Percentiles rank a stretch among this genome's conserved stretches.
Evolutionary conservation across 2,797 vertebrate species (phyloP).

Genomic region (Parotocinclus haroldoi): DNA sequence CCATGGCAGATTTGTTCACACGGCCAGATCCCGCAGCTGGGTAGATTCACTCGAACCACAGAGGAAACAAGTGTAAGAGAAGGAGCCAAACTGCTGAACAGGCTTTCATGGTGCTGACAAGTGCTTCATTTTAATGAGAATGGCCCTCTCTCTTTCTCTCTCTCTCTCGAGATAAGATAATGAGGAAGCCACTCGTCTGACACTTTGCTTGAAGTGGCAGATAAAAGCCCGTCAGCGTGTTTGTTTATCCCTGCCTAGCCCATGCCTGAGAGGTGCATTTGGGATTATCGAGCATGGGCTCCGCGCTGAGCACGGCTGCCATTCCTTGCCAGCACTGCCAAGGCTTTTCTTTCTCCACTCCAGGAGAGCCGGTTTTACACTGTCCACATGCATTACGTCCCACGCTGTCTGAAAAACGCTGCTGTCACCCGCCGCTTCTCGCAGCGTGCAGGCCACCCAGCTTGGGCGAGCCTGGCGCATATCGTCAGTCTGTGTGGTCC

Average conservation of each 20-base stretch:
- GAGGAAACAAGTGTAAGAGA: constrained; percentile 28
- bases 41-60: constrained; percentile 14
- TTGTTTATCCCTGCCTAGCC: constrained; percentile 52
- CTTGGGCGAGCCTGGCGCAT: constrained; percentile 73
- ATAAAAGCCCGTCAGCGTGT: constrained; percentile 51
- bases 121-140: constrained; percentile 52
- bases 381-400: constrained; percentile 78
- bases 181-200: constrained; percentile 49
- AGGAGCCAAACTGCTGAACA: constrained; percentile 41
- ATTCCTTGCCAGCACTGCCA: constrained; percentile 58
- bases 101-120: constrained; percentile 40
- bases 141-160: constrained; percentile 29
- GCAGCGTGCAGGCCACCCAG: constrained; percentile 79
- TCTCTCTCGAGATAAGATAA: constrained; percentile 46
- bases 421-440: constrained; percentile 74
- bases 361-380: constrained; percentile 75
- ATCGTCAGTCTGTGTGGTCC: constrained; percentile 78
- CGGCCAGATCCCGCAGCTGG: constrained; percentile 34
- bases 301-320: constrained; percentile 46
- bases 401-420: constrained; percentile 73
- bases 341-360: constrained; percentile 62
- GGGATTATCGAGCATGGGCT: constrained; percentile 52
- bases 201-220: constrained; percentile 45
- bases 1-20: constrained; percentile 16
- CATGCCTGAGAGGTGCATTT: constrained; percentile 62